Evolutionary conservation across 2,888 invertebrate genomes (phyloP).

Genomic region (Megastigmus dorsalis): DNA sequence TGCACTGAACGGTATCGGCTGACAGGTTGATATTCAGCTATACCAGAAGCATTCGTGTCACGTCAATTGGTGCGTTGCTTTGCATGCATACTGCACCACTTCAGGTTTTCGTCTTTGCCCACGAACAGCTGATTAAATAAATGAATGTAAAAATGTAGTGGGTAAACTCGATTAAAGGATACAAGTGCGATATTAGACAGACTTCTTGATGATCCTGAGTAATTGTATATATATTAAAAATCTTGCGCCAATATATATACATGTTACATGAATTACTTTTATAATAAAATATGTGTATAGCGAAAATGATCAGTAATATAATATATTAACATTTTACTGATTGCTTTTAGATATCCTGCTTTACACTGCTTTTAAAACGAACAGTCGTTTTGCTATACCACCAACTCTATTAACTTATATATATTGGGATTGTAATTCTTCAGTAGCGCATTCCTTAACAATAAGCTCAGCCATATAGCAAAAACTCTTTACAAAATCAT

Average conservation of each 20-base stretch:
- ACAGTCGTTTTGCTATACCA: neutral
- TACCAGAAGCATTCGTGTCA: neutral
- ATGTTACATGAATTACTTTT: no score
- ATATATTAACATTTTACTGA: no score
- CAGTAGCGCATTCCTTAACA: neutral
- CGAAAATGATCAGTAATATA: no score
- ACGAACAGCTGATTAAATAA: neutral
- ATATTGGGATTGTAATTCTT: neutral
- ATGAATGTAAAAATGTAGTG: neutral
- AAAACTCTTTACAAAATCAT: no score
- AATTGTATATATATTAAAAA: no score
- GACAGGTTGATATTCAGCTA: conserved; percentile 31
- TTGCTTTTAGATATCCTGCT: no score
- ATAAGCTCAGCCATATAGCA: neutral
- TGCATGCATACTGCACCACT: neutral
- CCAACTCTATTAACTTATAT: neutral
- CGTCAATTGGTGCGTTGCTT: no score
- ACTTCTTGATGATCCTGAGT: no score
- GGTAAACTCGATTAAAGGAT: neutral
- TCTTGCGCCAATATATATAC: no score
- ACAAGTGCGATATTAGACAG: no score
- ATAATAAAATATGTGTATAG: no score
- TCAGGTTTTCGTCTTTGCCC: neutral
- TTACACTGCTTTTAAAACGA: no score
- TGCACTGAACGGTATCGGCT: neutral